Percentiles rank a stretch among this genome's conserved stretches.
phyloP scores from a whole-genome alignment of 2,888 invertebrate genomes.

The Embidobia sp. region DNA sequence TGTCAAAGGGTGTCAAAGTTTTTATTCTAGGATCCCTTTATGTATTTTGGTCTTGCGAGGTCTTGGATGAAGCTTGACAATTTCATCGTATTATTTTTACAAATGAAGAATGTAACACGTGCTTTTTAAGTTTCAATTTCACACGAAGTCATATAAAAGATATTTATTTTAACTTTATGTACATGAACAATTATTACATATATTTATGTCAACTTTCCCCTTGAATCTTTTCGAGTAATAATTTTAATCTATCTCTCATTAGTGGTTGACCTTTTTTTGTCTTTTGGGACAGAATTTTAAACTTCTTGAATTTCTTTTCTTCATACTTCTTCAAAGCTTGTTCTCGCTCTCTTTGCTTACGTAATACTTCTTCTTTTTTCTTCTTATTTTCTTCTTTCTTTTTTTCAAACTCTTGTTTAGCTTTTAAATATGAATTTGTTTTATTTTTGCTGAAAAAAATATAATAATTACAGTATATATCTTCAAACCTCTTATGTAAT shows the following conservation, averaged over 20 bases:
- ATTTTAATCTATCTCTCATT: slow-evolving; percentile 91
- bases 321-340: slow-evolving; percentile 86
- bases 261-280: slow-evolving; percentile 92
- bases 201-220: slow-evolving; percentile 71
- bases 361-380: slow-evolving; percentile 82
- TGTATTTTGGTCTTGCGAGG: no score
- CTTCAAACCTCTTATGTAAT: no score
- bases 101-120: no score
- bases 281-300: slow-evolving; percentile 88
- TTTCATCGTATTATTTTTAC: no score
- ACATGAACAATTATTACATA: slow-evolving; percentile 1
- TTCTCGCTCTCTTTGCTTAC: slow-evolving; percentile 84
- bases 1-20: no score
- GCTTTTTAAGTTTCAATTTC: no score
- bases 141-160: neutral
- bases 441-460: slow-evolving; percentile 44
- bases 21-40: no score
- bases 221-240: slow-evolving; percentile 90
- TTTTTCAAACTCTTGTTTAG: slow-evolving; percentile 83
- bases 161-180: neutral
- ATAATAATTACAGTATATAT: no score
- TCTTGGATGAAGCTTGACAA: no score
- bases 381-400: slow-evolving; percentile 84
- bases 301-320: slow-evolving; percentile 87
- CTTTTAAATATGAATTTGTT: slow-evolving; percentile 82